phyloP scores from a whole-genome alignment of 2,113 vertebrate species.

The Oreotragus oreotragus region DNA sequence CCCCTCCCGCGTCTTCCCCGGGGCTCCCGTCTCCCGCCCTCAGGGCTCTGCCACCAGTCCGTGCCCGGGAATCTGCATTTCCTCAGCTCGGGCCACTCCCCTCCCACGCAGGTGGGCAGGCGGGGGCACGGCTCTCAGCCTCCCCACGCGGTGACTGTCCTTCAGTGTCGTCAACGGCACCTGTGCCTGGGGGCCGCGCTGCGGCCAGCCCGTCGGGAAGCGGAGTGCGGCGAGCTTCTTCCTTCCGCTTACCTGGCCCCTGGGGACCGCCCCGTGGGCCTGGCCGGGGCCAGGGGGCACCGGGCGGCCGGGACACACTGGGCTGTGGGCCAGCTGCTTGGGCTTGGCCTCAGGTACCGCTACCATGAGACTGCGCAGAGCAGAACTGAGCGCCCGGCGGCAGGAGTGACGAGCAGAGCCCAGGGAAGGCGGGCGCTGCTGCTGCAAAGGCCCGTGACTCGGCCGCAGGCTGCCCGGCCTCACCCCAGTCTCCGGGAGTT shows the following conservation, averaged over 20 bases:
- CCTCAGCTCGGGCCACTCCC: not conserved
- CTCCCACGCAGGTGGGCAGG: not conserved
- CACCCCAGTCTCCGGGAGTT: accelerated
- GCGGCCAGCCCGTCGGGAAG: not conserved
- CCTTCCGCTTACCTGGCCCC: not conserved
- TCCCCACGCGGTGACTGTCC: accelerated
- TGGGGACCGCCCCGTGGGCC: accelerated
- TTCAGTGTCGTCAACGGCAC: accelerated
- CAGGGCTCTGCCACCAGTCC: not conserved
- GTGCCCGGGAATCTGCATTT: accelerated
- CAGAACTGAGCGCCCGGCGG: accelerated
- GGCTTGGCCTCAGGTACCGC: accelerated
- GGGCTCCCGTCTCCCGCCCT: not conserved
- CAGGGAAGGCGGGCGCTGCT: accelerated
- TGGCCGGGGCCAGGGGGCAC: not conserved
- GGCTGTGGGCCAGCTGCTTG: not conserved
- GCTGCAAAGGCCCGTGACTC: accelerated
- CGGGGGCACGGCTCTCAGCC: accelerated
- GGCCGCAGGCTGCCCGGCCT: not conserved
- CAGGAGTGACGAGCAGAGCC: not conserved
- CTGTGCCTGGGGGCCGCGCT: accelerated
- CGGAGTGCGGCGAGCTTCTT: accelerated
- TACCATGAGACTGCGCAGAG: not conserved
- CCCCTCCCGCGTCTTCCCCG: too few relatives aligned
- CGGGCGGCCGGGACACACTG: accelerated